These are phyloP conservation scores for Centrocercus urophasianus DNA, from an alignment of 2,113 vertebrate species.

Conservation along the genomic window DNA sequence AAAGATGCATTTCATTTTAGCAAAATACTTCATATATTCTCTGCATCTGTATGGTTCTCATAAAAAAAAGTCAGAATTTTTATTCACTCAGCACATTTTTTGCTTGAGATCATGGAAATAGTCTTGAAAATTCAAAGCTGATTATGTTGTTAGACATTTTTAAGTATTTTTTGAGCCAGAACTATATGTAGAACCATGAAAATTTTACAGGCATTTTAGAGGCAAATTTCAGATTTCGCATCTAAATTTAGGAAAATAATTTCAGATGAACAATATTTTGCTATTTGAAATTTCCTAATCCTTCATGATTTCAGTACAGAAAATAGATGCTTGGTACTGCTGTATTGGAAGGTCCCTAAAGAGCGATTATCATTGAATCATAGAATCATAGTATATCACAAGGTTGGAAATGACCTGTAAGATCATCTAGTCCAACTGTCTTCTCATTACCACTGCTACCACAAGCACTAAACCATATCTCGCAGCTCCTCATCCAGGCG, in stretches of 20 bases:
- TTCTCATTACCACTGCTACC: too few species aligned
- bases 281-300: neutral
- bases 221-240: neutral
- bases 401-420: too few species aligned
- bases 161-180: neutral
- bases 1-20: neutral
- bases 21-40: neutral
- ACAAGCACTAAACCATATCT: too few species aligned
- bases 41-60: neutral
- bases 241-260: neutral
- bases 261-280: neutral
- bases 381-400: too few species aligned
- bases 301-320: neutral
- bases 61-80: neutral
- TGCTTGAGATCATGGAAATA: neutral
- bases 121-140: neutral
- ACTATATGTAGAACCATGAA: neutral
- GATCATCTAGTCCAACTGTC: too few species aligned
- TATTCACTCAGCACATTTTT: rapidly evolving
- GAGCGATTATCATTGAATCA: neutral
- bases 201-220: neutral
- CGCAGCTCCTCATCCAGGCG: too few species aligned
- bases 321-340: neutral
- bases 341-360: neutral
- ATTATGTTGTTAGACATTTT: neutral